Percentiles rank a stretch among this genome's conserved stretches.
phyloP scores from a whole-genome alignment of 2,888 invertebrate genomes.

The Dynastes hyllus region DNA sequence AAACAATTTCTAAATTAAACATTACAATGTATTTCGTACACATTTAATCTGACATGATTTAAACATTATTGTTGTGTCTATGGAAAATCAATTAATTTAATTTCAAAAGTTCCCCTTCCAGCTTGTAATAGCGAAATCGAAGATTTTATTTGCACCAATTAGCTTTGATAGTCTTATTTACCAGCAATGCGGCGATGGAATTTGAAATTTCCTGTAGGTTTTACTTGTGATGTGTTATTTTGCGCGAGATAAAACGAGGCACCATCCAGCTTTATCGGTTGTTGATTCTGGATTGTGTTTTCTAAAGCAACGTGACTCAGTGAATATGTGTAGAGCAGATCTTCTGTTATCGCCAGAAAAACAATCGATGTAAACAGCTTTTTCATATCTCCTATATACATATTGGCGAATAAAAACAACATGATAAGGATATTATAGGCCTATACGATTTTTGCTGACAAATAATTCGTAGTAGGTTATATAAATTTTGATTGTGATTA shows the following conservation, averaged over 20 bases:
- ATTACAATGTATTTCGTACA: too few species aligned
- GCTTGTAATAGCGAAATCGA: too few species aligned
- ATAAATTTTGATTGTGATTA: neutral
- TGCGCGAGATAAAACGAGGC: neutral
- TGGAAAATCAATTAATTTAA: too few species aligned
- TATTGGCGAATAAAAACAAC: slow-evolving; percentile 22
- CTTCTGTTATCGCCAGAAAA: slow-evolving; percentile 18
- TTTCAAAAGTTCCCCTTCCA: too few species aligned
- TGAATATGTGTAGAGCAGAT: neutral
- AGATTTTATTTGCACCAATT: too few species aligned
- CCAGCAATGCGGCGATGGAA: too few species aligned
- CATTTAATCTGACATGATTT: too few species aligned
- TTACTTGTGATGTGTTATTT: neutral
- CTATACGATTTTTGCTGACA: neutral
- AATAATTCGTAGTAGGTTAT: neutral
- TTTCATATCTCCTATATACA: slow-evolving; percentile 3
- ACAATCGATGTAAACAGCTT: slow-evolving; percentile 28
- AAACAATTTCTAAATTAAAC: too few species aligned
- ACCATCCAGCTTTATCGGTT: slow-evolving; percentile 12
- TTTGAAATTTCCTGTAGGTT: too few species aligned
- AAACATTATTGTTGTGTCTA: too few species aligned
- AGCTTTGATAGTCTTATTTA: too few species aligned
- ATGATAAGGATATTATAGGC: slow-evolving; percentile 16
- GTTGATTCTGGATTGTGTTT: slow-evolving; percentile 9
- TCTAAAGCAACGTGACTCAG: neutral